These are phyloP conservation scores for Botia kubotai DNA, from an alignment of 2,797 vertebrate genomes.

Conservation along the genomic window DNA sequence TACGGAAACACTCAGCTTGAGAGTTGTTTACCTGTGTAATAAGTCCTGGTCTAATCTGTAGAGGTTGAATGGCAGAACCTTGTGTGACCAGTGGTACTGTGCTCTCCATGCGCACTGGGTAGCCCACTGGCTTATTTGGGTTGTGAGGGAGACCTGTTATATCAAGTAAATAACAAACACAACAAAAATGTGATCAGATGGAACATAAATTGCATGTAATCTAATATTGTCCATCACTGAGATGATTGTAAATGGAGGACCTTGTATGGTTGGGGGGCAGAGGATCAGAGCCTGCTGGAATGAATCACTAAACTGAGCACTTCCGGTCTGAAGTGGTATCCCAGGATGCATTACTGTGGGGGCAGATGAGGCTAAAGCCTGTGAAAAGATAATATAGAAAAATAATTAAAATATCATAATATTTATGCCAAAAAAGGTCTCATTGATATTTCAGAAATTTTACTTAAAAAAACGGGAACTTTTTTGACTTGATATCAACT, in stretches of 20 bases:
- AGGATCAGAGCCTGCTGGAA: slow-evolving; percentile 97
- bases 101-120: slow-evolving; percentile 91
- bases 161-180: not conserved
- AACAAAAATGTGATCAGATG: not conserved
- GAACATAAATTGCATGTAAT: not conserved
- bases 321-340: slow-evolving; percentile 91
- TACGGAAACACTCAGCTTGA: not conserved
- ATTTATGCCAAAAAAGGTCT: too few relatives aligned
- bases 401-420: not conserved
- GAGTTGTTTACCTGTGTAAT: slow-evolving; percentile 87
- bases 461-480: too few relatives aligned
- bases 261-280: slow-evolving; percentile 93
- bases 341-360: slow-evolving; percentile 92
- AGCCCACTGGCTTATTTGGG: slow-evolving; percentile 87
- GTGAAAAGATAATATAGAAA: not conserved
- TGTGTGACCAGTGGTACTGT: slow-evolving; percentile 92
- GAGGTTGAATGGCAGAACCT: slow-evolving; percentile 89
- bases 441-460: too few relatives aligned
- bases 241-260: slow-evolving; percentile 70
- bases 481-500: too few relatives aligned
- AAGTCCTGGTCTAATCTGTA: slow-evolving; percentile 93
- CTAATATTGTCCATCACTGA: not conserved
- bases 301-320: slow-evolving; percentile 93
- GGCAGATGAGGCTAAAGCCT: slow-evolving; percentile 89
- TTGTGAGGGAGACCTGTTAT: slow-evolving; percentile 87